These are phyloP conservation scores for Phoxinus dragarum DNA, from an alignment of 2,797 vertebrate species.

Conservation along the genomic window DNA sequence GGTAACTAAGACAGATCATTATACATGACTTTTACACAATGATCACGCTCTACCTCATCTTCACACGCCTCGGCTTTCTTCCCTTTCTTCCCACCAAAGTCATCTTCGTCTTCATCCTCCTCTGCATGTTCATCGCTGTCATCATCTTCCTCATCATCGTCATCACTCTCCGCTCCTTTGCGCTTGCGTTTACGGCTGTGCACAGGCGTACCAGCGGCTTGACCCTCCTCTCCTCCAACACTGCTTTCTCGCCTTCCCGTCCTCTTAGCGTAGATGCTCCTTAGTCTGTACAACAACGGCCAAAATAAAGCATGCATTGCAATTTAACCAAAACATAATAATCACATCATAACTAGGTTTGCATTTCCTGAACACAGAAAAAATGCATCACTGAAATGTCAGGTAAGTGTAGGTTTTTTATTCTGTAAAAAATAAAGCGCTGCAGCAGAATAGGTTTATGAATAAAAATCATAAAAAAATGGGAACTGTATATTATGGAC, in stretches of 20 bases:
- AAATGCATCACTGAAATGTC: background rate
- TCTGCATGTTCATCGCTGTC: slow-evolving; percentile 89
- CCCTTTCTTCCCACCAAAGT: slow-evolving; percentile 85
- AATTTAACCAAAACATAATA: background rate
- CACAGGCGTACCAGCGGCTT: slow-evolving; percentile 72
- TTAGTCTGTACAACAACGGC: slow-evolving; percentile 77
- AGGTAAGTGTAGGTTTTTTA: background rate
- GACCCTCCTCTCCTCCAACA: slow-evolving; percentile 81
- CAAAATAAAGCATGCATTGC: background rate
- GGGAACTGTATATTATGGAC: background rate
- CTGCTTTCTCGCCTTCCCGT: slow-evolving; percentile 84
- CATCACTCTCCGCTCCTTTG: slow-evolving; percentile 89
- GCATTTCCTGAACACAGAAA: background rate
- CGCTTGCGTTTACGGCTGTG: slow-evolving; percentile 84
- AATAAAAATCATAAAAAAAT: background rate
- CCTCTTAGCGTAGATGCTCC: slow-evolving; percentile 88
- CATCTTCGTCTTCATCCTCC: slow-evolving; percentile 86
- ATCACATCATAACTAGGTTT: background rate
- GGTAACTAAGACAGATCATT: no score
- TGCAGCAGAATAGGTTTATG: background rate
- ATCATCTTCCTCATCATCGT: slow-evolving; percentile 90
- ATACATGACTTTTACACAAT: no score
- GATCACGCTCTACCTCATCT: slow-evolving; percentile 83
- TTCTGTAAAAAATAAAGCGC: no score
- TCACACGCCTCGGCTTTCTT: slow-evolving; percentile 90